Evolutionary conservation across 2,797 vertebrate species (phyloP), one percentile per base, ranked within the genome.

Genomic region (Geotrypetes seraphini): DNA sequence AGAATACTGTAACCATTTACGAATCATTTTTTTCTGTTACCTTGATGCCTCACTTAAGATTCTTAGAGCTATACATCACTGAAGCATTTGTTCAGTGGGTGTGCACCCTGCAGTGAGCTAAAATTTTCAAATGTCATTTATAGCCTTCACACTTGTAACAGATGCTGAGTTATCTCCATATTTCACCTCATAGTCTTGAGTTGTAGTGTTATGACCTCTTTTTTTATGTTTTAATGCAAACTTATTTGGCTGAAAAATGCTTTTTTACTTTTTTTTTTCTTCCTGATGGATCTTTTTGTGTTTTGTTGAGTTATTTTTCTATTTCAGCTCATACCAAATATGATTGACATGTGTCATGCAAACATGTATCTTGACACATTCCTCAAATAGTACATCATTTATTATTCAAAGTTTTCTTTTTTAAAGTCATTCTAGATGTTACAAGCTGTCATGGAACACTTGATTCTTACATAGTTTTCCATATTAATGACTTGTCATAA

Each of bases 51-150:
- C 28, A 39, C n/a, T 17, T 31, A 10, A 34, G 25, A 33, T 36
- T 29, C 30, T 39, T 25, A 31, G 34, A 39, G 31, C 39, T 33
- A 27, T 32, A 12, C 31, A 25, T 46, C 39, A 32, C 36, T 29
- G 25, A 46, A 46, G 17, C 43, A 46, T 46, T 46, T 46, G 43
- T 46, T 46, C 36, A 33, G 43, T 46, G 43, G 43, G 43, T 25
- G 43, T 46, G 43, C 36, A 39, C 26, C 43, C 43, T 46, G 36
- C 22, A 9, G 43, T 30, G 43, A 46, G 43, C 43, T 30, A 39
- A 39, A 30, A 34, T 33, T 39, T 38, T 24, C 33, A 27, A 45
- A 29, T 38, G 35, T 24, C 25, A 35, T 33, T 16, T 20, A 27
- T 46, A 22, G 16, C 26, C 31, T 46, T 28, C 15, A 25, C 25